phyloP scores from a whole-genome alignment of 2,797 vertebrate species.

The Podarcis siculus region DNA sequence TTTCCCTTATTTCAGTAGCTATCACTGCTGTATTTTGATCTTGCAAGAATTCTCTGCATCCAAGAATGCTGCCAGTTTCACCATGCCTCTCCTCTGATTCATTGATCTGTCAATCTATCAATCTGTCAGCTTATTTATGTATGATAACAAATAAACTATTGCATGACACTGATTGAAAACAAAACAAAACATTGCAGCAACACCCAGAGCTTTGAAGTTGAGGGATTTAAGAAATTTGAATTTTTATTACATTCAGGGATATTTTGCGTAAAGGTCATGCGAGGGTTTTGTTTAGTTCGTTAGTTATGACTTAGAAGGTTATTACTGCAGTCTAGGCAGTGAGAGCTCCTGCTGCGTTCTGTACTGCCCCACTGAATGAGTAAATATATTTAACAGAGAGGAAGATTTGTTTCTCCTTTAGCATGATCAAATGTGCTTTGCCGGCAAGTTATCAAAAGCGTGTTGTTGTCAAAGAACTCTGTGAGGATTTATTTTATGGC shows the following conservation, averaged over 20 bases:
- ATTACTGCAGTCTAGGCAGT: slow-evolving; percentile 20
- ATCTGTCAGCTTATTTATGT: background rate
- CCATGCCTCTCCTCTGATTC: background rate
- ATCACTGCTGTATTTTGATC: background rate
- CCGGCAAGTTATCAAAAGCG: background rate
- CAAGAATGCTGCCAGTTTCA: background rate
- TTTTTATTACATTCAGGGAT: slow-evolving; percentile 28
- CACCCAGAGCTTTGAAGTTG: background rate
- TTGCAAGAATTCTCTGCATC: background rate
- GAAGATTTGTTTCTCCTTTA: slow-evolving; percentile 9
- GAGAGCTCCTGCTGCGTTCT: slow-evolving; percentile 11
- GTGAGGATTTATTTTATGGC: background rate
- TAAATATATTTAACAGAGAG: slow-evolving; percentile 27
- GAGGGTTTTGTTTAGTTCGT: slow-evolving; percentile 1
- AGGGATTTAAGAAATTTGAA: slow-evolving; percentile 26
- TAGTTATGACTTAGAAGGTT: slow-evolving; percentile 32
- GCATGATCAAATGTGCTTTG: slow-evolving; percentile 5
- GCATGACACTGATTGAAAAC: background rate
- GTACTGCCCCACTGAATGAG: slow-evolving; percentile 21
- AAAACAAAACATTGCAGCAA: background rate
- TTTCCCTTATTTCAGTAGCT: background rate
- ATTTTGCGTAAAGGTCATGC: slow-evolving; percentile 5
- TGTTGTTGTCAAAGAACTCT: background rate
- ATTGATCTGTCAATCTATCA: background rate
- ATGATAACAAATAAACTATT: slow-evolving; percentile 3